These are phyloP conservation scores for Tupaia tana DNA, from an alignment of 2,113 vertebrate genomes.

Conservation along the genomic window DNA sequence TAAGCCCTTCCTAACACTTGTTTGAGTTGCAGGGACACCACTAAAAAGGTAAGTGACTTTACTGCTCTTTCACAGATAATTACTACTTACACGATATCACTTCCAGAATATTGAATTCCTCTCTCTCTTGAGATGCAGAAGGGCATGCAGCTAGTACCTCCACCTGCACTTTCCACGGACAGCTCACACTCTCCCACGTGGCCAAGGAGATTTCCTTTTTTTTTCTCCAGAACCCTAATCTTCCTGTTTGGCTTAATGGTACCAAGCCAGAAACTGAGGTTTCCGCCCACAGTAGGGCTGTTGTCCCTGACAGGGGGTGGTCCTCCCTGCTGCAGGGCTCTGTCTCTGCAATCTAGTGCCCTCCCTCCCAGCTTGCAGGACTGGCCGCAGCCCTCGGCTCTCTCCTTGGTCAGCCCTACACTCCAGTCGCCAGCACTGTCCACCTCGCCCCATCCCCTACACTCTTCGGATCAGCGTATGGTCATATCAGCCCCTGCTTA, in stretches of 20 bases:
- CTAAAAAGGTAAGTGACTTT: background rate
- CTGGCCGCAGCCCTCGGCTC: background rate
- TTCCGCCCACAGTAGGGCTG: background rate
- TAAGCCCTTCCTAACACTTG: background rate
- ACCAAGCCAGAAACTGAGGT: background rate
- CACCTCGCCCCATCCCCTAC: background rate
- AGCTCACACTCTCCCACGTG: background rate
- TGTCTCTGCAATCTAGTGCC: background rate
- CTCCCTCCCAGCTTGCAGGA: background rate
- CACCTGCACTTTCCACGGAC: background rate
- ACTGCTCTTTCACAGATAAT: too few relatives aligned
- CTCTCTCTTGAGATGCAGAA: background rate
- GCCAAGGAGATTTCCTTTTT: background rate
- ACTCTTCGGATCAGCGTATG: background rate
- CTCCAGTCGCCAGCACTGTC: background rate
- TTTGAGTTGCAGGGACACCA: background rate
- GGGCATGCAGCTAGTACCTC: background rate
- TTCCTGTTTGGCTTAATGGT: background rate
- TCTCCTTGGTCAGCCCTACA: background rate
- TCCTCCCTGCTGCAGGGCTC: background rate
- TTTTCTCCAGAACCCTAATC: conserved; percentile 16
- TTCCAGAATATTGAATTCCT: background rate
- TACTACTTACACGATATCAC: background rate
- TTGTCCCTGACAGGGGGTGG: background rate
- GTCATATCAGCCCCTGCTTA: background rate